phyloP scores from a whole-genome alignment of 1,140 invertebrate species.

The Diachasma alloeum region DNA sequence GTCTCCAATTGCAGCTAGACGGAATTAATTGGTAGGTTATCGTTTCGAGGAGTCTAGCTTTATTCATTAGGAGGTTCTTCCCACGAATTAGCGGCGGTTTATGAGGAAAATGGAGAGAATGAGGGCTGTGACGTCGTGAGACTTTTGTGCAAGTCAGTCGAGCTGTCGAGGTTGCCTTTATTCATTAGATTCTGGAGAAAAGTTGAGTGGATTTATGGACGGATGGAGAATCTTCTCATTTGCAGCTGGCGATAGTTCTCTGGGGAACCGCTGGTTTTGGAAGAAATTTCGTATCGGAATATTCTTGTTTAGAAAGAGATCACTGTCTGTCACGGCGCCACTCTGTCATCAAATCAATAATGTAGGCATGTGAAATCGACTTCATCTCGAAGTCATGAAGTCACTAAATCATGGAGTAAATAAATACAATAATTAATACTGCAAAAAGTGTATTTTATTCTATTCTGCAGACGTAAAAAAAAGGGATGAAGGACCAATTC shows the following conservation, averaged over 20 bases:
- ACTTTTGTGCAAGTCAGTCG: neutral
- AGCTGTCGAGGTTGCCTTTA: neutral
- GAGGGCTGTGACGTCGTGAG: neutral
- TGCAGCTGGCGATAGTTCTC: neutral
- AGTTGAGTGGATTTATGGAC: no score
- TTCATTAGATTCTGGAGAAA: neutral
- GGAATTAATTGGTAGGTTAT: neutral
- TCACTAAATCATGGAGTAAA: no score
- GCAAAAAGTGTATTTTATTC: no score
- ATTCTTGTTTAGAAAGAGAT: no score
- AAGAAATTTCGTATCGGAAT: neutral
- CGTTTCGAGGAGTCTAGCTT: slow-evolving; percentile 7
- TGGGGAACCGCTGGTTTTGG: neutral
- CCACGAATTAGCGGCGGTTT: slow-evolving; percentile 8
- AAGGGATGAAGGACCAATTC: no score
- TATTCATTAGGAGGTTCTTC: slow-evolving; percentile 32
- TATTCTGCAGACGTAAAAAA: no score
- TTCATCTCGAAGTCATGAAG: no score
- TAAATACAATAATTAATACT: no score
- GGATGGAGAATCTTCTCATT: no score
- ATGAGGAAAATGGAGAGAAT: neutral
- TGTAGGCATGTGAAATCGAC: no score
- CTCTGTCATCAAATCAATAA: no score
- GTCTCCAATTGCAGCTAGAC: slow-evolving; percentile 26
- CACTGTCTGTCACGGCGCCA: no score